These are phyloP conservation scores for Amphipyra tragopoginis DNA, from an alignment of 2,888 invertebrate species.

Conservation along the genomic window DNA sequence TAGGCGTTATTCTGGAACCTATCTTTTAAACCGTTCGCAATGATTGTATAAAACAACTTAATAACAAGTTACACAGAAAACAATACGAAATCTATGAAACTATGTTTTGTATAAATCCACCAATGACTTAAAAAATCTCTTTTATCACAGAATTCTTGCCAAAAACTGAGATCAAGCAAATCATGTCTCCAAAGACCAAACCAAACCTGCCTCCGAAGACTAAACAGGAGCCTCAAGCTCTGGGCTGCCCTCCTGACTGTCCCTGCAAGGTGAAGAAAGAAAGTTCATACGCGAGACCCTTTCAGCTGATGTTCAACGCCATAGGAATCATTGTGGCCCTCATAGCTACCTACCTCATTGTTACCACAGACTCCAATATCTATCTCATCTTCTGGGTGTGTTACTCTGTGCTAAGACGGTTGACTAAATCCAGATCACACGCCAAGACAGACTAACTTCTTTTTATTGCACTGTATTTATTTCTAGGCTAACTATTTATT, in stretches of 20 bases:
- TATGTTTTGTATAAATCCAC: no score
- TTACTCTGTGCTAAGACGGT: conserved; percentile 80
- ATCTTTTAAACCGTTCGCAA: no score
- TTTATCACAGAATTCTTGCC: conserved; percentile 67
- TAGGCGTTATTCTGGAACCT: conserved; percentile 13
- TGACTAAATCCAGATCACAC: conserved; percentile 68
- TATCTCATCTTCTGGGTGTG: conserved; percentile 83
- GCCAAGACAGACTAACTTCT: conserved; percentile 67
- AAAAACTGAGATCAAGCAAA: conserved; percentile 46
- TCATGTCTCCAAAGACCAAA: conserved; percentile 48
- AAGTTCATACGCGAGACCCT: conserved; percentile 30
- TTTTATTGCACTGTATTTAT: conserved; percentile 53
- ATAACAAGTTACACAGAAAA: no score
- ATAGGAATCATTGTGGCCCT: conserved; percentile 79
- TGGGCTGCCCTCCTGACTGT: conserved; percentile 70
- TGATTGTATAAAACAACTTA: no score
- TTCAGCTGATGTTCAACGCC: conserved; percentile 69
- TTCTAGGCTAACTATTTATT: conserved; percentile 56
- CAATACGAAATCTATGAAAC: no score
- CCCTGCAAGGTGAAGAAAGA: conserved; percentile 61
- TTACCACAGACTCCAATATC: conserved; percentile 79
- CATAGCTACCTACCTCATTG: conserved; percentile 78
- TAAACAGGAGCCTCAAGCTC: conserved; percentile 51
- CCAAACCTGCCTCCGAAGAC: conserved; percentile 39
- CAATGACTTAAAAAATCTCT: not conserved